Conservation (phyloP, 1,140 invertebrate species). For the Thaumetopoea pityocampa region DNA sequence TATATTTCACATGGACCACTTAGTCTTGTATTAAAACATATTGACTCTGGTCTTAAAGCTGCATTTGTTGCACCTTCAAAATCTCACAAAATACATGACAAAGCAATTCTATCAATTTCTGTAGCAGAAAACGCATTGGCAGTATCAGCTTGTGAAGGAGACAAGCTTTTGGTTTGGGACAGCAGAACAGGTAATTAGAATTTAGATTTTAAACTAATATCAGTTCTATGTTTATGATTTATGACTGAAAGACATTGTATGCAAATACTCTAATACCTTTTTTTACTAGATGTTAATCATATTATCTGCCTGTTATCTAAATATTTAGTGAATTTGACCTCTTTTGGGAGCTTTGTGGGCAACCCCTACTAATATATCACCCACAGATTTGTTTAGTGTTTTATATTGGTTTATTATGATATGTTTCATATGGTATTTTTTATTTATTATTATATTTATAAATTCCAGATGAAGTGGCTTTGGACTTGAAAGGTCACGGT, state of each 20-base stretch:
- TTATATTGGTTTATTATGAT: too few species aligned
- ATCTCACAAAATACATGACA: constrained; percentile 60
- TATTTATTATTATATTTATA: neutral
- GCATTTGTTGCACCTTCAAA: constrained; percentile 68
- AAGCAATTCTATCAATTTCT: constrained; percentile 73
- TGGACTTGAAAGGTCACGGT: constrained; percentile 80
- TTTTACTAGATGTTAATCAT: too few species aligned
- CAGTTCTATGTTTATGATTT: too few species aligned
- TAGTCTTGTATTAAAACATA: constrained; percentile 59
- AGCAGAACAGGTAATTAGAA: constrained; percentile 72
- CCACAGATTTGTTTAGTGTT: too few species aligned
- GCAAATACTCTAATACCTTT: too few species aligned
- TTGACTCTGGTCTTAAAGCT: constrained; percentile 51
- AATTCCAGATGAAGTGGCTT: constrained; percentile 66
- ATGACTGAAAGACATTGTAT: too few species aligned
- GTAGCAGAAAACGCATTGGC: constrained; percentile 78
- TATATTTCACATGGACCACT: constrained; percentile 51
- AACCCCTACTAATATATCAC: too few species aligned
- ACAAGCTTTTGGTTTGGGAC: constrained; percentile 80
- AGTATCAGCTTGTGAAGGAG: constrained; percentile 78
- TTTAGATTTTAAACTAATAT: too few species aligned
- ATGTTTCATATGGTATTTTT: too few species aligned
- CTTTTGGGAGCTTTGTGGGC: too few species aligned
- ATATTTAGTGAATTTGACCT: too few species aligned
- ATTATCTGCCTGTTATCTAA: too few species aligned